These are phyloP conservation scores for Promerops cafer DNA, from an alignment of 2,113 vertebrate genomes.

Conservation along the genomic window DNA sequence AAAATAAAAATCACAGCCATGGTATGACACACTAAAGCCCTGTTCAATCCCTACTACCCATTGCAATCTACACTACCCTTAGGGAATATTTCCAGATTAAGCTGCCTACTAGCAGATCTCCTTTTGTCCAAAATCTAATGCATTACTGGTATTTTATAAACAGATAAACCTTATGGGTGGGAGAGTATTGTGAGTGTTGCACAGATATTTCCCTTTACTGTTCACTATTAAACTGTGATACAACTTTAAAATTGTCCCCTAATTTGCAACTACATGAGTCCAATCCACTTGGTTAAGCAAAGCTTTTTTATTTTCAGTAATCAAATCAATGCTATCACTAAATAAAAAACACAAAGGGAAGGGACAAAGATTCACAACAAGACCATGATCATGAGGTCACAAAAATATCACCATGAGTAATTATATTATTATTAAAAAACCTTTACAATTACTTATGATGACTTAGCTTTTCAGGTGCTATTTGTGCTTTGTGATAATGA, in stretches of 20 bases:
- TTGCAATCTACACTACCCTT: background rate
- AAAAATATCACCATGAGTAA: background rate
- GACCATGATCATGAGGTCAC: background rate
- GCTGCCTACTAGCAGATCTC: background rate
- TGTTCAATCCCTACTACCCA: background rate
- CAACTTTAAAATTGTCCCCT: background rate
- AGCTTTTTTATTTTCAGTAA: background rate
- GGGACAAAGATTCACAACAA: background rate
- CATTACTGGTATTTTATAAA: background rate
- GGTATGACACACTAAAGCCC: background rate
- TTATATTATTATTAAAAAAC: background rate
- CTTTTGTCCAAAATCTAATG: background rate
- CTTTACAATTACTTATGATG: background rate
- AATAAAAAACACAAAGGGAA: background rate
- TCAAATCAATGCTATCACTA: background rate
- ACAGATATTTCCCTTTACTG: background rate
- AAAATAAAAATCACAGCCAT: background rate
- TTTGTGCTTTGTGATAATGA: background rate
- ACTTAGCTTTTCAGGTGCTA: background rate
- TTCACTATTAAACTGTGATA: background rate
- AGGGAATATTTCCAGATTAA: background rate
- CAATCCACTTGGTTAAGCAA: background rate
- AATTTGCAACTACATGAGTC: background rate
- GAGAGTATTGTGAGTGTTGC: background rate
- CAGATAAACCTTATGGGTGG: background rate